A percentile compares a stretch with the other conserved stretches of the same genome.
Evolutionary conservation across 1,140 invertebrate species (phyloP).

Genomic region (Macrostomum lignano): DNA sequence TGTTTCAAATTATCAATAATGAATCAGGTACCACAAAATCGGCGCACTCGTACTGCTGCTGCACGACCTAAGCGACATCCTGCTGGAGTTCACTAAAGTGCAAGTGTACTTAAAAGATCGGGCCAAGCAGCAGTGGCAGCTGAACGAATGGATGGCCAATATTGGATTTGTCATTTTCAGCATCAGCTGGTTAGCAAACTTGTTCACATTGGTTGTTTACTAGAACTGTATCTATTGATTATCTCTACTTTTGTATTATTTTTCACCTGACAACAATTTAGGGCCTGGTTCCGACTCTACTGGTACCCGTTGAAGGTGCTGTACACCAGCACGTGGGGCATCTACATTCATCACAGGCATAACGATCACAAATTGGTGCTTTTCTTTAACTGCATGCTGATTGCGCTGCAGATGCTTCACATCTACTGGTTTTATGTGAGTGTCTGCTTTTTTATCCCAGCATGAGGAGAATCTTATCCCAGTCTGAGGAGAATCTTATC

Average conservation of each 20-base stretch:
- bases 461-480: no score
- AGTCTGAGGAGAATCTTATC: no score
- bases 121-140: conserved; percentile 11
- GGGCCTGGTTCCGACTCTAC: conserved; percentile 19
- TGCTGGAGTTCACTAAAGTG: conserved; percentile 27
- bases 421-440: conserved; percentile 4
- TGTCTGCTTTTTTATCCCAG: neutral
- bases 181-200: conserved; percentile 21
- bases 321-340: conserved; percentile 11
- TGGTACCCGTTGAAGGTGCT: conserved; percentile 25
- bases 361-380: conserved; percentile 1
- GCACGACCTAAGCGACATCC: conserved; percentile 26
- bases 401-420: neutral
- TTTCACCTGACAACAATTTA: conserved; percentile 6
- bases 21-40: conserved; percentile 17
- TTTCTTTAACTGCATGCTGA: conserved; percentile 2
- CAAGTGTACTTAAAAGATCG: conserved; percentile 26
- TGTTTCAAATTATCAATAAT: no score
- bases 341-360: neutral
- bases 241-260: neutral
- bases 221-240: neutral
- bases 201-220: neutral
- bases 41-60: conserved; percentile 24
- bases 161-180: conserved; percentile 21
- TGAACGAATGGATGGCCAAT: conserved; percentile 17